Conservation (phyloP, 1,140 invertebrate species). For the Nautilus pompilius region DNA sequence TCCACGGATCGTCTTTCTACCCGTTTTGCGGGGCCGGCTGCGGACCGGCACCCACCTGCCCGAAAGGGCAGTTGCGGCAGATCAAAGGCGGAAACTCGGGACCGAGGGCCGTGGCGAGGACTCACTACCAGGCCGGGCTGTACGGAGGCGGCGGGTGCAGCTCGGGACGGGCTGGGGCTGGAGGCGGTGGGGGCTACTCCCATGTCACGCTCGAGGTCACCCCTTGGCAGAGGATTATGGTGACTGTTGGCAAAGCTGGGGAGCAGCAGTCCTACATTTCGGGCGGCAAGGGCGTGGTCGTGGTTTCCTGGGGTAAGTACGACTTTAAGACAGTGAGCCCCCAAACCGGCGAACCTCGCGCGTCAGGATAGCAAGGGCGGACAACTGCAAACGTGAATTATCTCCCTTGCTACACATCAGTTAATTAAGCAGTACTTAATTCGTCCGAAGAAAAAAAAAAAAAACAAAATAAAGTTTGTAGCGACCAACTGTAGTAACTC, state of each 20-base stretch:
- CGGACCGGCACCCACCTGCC: too few species aligned
- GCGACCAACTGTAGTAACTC: too few species aligned
- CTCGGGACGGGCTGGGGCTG: background rate
- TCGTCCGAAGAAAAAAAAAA: too few species aligned
- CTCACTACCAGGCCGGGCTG: background rate
- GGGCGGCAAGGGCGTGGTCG: background rate
- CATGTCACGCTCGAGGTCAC: background rate
- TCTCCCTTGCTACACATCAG: too few species aligned
- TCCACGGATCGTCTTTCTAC: background rate
- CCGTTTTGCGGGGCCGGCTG: background rate
- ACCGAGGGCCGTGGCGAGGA: background rate
- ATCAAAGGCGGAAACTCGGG: background rate
- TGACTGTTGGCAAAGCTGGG: background rate
- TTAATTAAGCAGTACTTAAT: too few species aligned
- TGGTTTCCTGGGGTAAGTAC: conserved; percentile 3
- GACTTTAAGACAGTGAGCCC: too few species aligned
- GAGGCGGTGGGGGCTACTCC: background rate
- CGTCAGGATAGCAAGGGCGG: too few species aligned
- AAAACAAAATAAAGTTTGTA: too few species aligned
- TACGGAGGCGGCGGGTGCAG: background rate
- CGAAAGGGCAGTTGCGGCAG: too few species aligned
- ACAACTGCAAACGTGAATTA: too few species aligned
- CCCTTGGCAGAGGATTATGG: background rate
- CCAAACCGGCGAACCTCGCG: too few species aligned
- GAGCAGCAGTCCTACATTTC: background rate